phyloP scores from a whole-genome alignment of 2,113 vertebrate genomes.

The Anser brachyrhynchus region DNA sequence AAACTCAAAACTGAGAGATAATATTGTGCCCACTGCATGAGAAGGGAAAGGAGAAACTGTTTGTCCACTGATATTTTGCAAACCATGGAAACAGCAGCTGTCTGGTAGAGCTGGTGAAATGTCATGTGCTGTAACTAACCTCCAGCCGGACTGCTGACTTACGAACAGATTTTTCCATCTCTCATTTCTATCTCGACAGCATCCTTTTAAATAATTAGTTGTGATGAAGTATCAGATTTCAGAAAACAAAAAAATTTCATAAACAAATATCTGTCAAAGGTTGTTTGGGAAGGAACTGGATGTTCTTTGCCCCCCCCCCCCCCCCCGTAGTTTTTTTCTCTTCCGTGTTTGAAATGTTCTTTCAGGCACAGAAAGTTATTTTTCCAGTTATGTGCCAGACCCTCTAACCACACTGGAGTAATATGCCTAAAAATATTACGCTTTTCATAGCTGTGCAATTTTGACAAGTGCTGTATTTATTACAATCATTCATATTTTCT shows the following conservation, averaged over 20 bases:
- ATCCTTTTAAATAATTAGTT: slow-evolving; percentile 1
- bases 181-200: background rate
- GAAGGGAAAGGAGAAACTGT: background rate
- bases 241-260: background rate
- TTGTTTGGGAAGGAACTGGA: background rate
- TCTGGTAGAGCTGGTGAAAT: background rate
- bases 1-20: background rate
- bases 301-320: background rate
- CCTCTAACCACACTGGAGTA: background rate
- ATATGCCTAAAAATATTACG: background rate
- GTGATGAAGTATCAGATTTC: background rate
- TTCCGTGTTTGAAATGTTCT: background rate
- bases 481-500: background rate
- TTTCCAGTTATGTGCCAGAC: background rate
- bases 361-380: background rate
- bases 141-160: background rate
- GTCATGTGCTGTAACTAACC: background rate
- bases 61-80: background rate
- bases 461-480: slow-evolving; percentile 44
- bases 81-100: background rate
- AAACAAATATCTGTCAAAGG: background rate
- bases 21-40: background rate
- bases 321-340: background rate
- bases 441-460: background rate
- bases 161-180: background rate